Evolutionary conservation across 2,113 vertebrate species (phyloP).

Genomic region (Ptilonorhynchus violaceus): DNA sequence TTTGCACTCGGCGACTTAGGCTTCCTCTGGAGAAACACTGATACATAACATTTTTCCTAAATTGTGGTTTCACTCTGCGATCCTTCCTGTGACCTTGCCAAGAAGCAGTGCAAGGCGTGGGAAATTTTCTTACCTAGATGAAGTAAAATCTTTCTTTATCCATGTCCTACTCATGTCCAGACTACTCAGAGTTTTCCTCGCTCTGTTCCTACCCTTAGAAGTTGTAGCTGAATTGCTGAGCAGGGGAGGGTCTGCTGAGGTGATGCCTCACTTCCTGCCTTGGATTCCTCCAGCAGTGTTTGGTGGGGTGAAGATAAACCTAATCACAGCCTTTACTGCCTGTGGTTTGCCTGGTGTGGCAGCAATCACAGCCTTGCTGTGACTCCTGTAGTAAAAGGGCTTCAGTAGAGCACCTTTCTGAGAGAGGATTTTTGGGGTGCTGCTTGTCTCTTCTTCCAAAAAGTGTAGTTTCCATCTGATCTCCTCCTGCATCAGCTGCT

Average conservation of each 20-base stretch:
- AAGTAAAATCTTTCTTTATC: background rate
- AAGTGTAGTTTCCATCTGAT: background rate
- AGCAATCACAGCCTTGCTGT: background rate
- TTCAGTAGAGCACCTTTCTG: accelerated
- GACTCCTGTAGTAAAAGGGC: background rate
- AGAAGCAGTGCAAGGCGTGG: accelerated
- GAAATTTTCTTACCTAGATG: background rate
- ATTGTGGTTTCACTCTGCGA: background rate
- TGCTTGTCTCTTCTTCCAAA: background rate
- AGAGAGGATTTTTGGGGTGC: background rate
- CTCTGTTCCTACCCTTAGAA: background rate
- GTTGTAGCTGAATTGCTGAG: background rate
- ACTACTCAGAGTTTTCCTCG: background rate
- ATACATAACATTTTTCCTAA: accelerated
- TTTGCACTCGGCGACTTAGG: background rate
- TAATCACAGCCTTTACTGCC: background rate
- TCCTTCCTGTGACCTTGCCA: background rate
- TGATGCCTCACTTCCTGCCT: background rate
- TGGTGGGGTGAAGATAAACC: background rate
- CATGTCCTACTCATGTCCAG: accelerated
- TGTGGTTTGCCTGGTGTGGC: background rate
- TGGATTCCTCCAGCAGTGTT: background rate
- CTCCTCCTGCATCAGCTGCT: background rate
- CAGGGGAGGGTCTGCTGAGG: background rate
- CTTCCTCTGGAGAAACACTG: background rate